Evolutionary conservation across 2,888 invertebrate species (phyloP).

Genomic region (Diarsia dahlii): DNA sequence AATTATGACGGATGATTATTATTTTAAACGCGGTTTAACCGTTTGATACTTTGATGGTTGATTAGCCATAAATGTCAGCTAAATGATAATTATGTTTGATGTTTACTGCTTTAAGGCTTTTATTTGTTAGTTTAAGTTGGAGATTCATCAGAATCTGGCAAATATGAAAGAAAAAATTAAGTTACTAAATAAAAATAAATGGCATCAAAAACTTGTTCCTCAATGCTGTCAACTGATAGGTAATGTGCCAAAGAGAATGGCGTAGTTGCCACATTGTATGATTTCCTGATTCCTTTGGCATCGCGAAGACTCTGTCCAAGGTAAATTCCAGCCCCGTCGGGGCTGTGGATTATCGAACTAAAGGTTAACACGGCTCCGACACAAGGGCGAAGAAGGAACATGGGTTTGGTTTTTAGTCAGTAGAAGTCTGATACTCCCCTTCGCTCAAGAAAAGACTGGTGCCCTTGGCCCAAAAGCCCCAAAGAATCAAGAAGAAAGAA

Average conservation of each 20-base stretch:
- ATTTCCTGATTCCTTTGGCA: too few relatives aligned
- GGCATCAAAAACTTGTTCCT: not conserved
- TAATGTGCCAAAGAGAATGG: not conserved
- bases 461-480: too few relatives aligned
- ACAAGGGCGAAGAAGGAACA: too few relatives aligned
- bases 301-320: too few relatives aligned
- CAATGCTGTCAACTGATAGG: not conserved
- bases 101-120: not conserved
- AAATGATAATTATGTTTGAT: constrained; percentile 1
- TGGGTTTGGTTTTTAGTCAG: too few relatives aligned
- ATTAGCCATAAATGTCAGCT: constrained; percentile 23
- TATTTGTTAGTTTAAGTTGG: not conserved
- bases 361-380: too few relatives aligned
- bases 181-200: not conserved
- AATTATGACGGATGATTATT: constrained; percentile 63
- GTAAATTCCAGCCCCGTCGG: too few relatives aligned
- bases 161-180: not conserved
- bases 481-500: too few relatives aligned
- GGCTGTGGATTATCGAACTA: too few relatives aligned
- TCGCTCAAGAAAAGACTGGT: too few relatives aligned
- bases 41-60: constrained; percentile 40
- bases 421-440: too few relatives aligned
- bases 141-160: not conserved
- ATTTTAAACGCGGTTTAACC: constrained; percentile 53
- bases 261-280: not conserved